Evolutionary conservation across 2,888 invertebrate genomes (phyloP).

Genomic region (Sepioteuthis lessoniana): DNA sequence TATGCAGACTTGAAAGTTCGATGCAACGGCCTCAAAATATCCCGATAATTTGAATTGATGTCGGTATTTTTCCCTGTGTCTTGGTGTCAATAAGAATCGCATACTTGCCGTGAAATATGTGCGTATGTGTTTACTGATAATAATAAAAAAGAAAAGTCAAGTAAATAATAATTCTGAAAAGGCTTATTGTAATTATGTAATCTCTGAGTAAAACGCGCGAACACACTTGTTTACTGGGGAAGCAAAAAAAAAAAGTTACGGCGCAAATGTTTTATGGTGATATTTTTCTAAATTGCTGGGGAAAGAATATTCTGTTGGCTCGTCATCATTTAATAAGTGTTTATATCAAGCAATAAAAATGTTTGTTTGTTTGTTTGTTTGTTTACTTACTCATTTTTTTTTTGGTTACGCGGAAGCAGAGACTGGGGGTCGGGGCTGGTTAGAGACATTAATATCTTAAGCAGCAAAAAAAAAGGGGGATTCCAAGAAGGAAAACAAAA

Average conservation of each 20-base stretch:
- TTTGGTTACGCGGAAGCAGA: background rate
- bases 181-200: slow-evolving; percentile 6
- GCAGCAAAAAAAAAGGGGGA: too few species aligned
- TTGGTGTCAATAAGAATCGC: background rate
- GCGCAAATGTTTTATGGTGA: background rate
- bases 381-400: too few species aligned
- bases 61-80: background rate
- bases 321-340: background rate
- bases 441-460: background rate
- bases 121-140: background rate
- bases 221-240: background rate
- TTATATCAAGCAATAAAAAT: background rate
- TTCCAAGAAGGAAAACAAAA: background rate
- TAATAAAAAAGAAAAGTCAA: background rate
- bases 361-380: background rate
- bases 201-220: background rate
- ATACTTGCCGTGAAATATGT: background rate
- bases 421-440: background rate
- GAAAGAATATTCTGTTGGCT: background rate
- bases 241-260: background rate
- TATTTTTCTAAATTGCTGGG: slow-evolving; percentile 9
- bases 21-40: background rate
- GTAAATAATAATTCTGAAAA: background rate
- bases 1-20: background rate
- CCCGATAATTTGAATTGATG: background rate